Evolutionary conservation across 2,113 vertebrate genomes (phyloP).

Genomic region (Hipposideros armiger): DNA sequence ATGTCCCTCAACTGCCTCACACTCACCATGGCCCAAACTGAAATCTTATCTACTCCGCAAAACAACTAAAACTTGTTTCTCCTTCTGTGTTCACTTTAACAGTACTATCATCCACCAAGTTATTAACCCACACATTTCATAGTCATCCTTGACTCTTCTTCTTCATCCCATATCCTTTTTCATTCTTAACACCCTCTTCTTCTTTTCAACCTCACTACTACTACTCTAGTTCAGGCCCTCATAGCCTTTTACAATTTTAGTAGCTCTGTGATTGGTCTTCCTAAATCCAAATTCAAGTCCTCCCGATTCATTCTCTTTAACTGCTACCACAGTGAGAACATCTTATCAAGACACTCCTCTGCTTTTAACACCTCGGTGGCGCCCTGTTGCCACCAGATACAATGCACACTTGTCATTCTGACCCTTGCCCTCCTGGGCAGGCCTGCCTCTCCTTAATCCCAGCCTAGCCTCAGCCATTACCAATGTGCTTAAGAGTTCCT

Average conservation of each 20-base stretch:
- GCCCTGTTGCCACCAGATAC: constrained; percentile 10
- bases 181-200: background rate
- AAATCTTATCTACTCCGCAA: background rate
- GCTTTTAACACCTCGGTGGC: background rate
- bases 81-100: background rate
- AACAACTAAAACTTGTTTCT: background rate
- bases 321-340: background rate
- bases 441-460: background rate
- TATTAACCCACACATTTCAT: background rate
- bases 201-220: background rate
- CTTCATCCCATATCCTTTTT: background rate
- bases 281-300: background rate
- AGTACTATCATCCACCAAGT: background rate
- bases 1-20: background rate
- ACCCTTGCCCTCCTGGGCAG: background rate
- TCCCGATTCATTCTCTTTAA: background rate
- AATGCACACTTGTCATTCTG: background rate
- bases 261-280: background rate
- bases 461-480: background rate
- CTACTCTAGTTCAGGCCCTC: background rate
- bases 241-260: constrained; percentile 11
- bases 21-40: background rate
- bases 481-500: background rate
- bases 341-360: background rate
- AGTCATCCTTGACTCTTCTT: background rate